Conservation (phyloP, 2,113 vertebrate species). For the Nesospiza acunhae region DNA sequence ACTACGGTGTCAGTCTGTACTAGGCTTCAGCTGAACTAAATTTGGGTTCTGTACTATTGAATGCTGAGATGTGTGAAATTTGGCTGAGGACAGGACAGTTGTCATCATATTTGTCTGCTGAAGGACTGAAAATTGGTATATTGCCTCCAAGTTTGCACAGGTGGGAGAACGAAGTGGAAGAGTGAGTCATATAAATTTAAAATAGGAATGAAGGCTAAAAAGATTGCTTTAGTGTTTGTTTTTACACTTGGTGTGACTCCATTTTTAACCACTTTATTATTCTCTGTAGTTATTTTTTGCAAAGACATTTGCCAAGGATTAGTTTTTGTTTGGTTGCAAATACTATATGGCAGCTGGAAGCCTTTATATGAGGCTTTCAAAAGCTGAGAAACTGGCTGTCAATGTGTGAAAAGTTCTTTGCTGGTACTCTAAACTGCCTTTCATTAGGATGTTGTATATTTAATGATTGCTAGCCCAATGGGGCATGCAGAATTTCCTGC, state of each 20-base stretch:
- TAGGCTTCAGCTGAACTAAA: neutral
- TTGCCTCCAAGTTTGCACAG: conserved; percentile 30
- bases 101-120: neutral
- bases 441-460: conserved; percentile 66
- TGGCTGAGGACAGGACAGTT: neutral
- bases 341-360: conserved; percentile 55
- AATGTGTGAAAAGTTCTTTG: conserved; percentile 54
- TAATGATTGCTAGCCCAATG: conserved; percentile 62
- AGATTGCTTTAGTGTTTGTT: conserved; percentile 11
- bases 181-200: neutral
- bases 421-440: conserved; percentile 43
- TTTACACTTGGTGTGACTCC: neutral
- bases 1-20: neutral
- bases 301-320: conserved; percentile 53
- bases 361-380: conserved; percentile 34
- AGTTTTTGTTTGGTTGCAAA: conserved; percentile 55
- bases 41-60: neutral
- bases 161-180: conserved; percentile 14
- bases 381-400: conserved; percentile 61
- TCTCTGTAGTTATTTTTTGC: conserved; percentile 34
- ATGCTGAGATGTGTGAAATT: neutral
- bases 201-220: neutral
- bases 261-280: conserved; percentile 46
- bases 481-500: conserved; percentile 60
- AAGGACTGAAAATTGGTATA: neutral